phyloP scores from a whole-genome alignment of 2,113 vertebrate species.

The Paradoxurus hermaphroditus region DNA sequence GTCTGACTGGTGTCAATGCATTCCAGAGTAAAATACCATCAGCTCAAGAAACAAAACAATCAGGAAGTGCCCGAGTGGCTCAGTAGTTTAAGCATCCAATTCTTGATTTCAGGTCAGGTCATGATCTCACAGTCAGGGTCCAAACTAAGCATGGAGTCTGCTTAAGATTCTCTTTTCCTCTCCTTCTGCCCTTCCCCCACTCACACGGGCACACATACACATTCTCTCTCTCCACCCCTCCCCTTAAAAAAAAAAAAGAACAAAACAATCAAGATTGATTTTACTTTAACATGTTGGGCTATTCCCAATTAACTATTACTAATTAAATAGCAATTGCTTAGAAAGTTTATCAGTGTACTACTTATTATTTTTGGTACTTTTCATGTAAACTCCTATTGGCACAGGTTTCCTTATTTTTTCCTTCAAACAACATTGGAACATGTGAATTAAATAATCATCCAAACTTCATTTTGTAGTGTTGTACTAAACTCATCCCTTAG shows the following conservation, averaged over 20 bases:
- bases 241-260: no score
- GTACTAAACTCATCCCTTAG: not conserved
- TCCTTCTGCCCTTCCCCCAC: no score
- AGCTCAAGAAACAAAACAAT: not conserved
- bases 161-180: no score
- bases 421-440: not conserved
- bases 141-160: no score
- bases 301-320: no score
- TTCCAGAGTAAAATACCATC: not conserved
- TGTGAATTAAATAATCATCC: not conserved
- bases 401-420: not conserved
- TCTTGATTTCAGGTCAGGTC: no score
- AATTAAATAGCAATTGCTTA: not conserved
- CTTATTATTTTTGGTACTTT: not conserved
- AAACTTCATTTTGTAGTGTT: not conserved
- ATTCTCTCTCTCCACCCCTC: no score
- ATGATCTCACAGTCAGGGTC: no score
- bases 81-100: no score
- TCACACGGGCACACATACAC: no score
- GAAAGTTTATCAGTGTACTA: not conserved
- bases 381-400: not conserved
- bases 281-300: not conserved
- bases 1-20: not conserved
- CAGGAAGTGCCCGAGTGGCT: no score
- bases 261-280: no score